Conservation (phyloP, 2,113 vertebrate genomes). For the Dryoscopus gambensis region DNA sequence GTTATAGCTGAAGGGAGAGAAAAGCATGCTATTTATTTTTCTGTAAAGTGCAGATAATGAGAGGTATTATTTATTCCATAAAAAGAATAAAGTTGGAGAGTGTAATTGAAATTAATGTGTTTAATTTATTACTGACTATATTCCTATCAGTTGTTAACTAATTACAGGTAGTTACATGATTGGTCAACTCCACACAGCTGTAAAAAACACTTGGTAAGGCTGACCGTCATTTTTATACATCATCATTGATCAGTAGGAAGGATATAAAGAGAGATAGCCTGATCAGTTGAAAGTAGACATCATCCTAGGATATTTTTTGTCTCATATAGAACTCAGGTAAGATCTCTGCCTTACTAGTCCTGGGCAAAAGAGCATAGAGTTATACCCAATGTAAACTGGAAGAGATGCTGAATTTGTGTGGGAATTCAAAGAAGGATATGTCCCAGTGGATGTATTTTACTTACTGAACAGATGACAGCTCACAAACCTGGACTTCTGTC, state of each 20-base stretch:
- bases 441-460: neutral
- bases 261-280: neutral
- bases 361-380: neutral
- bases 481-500: neutral
- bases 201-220: neutral
- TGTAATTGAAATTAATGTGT: neutral
- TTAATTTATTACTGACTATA: neutral
- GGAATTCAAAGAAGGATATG: neutral
- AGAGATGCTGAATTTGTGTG: neutral
- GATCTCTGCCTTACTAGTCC: neutral
- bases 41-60: neutral
- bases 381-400: neutral
- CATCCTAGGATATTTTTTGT: neutral
- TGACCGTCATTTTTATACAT: neutral
- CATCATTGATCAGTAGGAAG: neutral
- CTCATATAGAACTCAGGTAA: neutral
- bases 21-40: neutral
- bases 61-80: neutral
- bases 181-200: neutral
- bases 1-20: neutral
- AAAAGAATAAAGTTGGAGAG: neutral
- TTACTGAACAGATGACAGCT: neutral
- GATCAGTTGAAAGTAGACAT: neutral
- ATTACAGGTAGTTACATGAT: neutral
- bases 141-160: neutral